phyloP scores from a whole-genome alignment of 92 coral and sea anemone species.

The Paramuricea clavata region DNA sequence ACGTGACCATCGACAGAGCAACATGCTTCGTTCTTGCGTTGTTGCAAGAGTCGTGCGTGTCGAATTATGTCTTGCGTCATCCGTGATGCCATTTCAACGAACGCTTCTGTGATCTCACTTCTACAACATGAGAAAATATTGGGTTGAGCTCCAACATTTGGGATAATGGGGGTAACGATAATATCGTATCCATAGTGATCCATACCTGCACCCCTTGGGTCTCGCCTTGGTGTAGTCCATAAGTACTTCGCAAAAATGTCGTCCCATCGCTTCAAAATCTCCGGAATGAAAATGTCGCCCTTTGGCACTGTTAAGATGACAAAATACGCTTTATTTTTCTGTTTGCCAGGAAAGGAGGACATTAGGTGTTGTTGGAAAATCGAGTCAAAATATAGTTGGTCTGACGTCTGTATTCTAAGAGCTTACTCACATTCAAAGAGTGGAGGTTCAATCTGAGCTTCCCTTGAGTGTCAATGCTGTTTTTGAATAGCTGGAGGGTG shows the following conservation, averaged over 20 bases:
- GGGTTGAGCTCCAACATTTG: too few relatives aligned
- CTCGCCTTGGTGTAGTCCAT: conserved; percentile 92
- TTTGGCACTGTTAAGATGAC: conserved; percentile 69
- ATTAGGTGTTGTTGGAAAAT: too few relatives aligned
- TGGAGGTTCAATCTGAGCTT: too few relatives aligned
- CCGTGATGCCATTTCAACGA: conserved; percentile 91
- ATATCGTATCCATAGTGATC: background rate
- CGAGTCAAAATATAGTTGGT: too few relatives aligned
- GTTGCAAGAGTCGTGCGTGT: conserved; percentile 59
- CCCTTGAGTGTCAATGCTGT: too few relatives aligned
- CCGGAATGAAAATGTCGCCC: conserved; percentile 97
- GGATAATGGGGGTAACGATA: too few relatives aligned
- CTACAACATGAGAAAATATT: conserved; percentile 43
- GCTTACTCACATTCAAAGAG: too few relatives aligned
- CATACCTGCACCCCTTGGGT: conserved; percentile 83
- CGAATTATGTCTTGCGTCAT: conserved; percentile 97
- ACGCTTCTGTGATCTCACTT: conserved; percentile 94
- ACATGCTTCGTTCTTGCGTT: conserved; percentile 20
- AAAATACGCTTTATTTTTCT: background rate
- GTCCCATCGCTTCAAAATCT: conserved; percentile 98
- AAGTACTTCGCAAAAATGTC: conserved; percentile 95
- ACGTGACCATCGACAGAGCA: conserved; percentile 29
- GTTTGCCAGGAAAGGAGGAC: too few relatives aligned
- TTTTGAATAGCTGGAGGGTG: too few relatives aligned
- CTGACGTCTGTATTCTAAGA: too few relatives aligned